These are phyloP conservation scores for Drosophila novamexicana DNA, from an alignment of 1,140 invertebrate species.

Conservation along the genomic window DNA sequence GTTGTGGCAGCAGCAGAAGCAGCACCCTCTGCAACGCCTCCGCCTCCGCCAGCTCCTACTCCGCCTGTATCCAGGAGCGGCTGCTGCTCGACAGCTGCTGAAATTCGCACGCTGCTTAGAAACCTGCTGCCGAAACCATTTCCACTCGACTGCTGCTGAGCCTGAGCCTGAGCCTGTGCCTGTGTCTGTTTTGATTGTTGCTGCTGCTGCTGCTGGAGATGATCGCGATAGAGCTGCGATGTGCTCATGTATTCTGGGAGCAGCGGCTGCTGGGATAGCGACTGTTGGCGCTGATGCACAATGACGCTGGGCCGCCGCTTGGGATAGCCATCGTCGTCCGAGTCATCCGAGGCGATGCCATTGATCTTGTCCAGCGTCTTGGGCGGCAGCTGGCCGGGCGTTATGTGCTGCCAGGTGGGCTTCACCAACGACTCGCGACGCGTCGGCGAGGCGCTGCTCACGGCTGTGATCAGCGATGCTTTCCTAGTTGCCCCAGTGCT, in stretches of 20 bases:
- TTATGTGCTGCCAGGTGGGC: slow-evolving; percentile 84
- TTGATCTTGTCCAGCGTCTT: slow-evolving; percentile 82
- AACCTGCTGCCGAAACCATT: slow-evolving; percentile 69
- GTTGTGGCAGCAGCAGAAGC: slow-evolving; percentile 13
- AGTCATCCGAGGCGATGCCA: slow-evolving; percentile 74
- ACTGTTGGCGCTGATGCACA: slow-evolving; percentile 74
- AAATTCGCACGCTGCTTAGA: slow-evolving; percentile 48
- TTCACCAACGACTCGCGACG: slow-evolving; percentile 81
- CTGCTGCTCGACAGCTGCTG: slow-evolving; percentile 55
- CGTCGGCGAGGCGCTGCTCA: slow-evolving; percentile 54
- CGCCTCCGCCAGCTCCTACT: slow-evolving; percentile 30
- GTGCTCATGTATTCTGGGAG: slow-evolving; percentile 69
- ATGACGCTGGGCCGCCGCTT: slow-evolving; percentile 78
- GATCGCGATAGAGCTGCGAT: slow-evolving; percentile 56
- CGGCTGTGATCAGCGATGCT: slow-evolving; percentile 47
- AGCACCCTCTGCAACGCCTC: neutral
- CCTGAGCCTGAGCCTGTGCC: neutral
- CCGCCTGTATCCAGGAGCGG: slow-evolving; percentile 60
- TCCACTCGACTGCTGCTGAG: slow-evolving; percentile 29
- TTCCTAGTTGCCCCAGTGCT: slow-evolving; percentile 57
- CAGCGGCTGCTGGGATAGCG: slow-evolving; percentile 68
- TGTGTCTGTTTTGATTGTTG: slow-evolving; percentile 40
- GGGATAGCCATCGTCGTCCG: slow-evolving; percentile 75
- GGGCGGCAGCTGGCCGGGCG: slow-evolving; percentile 73
- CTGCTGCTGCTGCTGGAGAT: slow-evolving; percentile 36